phyloP scores from a whole-genome alignment of 2,113 vertebrate species.

The Nothobranchius kuhntae region DNA sequence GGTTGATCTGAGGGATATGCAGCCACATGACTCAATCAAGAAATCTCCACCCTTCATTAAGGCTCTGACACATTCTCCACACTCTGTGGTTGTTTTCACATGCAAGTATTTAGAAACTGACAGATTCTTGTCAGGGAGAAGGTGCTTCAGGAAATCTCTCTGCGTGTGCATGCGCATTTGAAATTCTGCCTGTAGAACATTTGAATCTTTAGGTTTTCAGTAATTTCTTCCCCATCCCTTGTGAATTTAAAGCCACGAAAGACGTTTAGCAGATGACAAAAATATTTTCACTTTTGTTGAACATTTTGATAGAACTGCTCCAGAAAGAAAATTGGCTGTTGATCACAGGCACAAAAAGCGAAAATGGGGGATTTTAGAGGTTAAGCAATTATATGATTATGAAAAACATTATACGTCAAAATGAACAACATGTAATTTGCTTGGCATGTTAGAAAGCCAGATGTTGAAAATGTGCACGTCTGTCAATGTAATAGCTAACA shows the following conservation, averaged over 20 bases:
- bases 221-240: background rate
- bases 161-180: conserved; percentile 50
- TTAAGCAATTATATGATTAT: conserved; percentile 76
- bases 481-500: conserved; percentile 73
- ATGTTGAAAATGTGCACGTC: conserved; percentile 68
- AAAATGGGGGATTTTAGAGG: conserved; percentile 53
- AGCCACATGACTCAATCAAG: conserved; percentile 75
- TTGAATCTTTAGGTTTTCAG: conserved; percentile 47
- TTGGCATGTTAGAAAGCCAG: conserved; percentile 61
- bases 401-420: conserved; percentile 78
- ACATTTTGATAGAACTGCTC: conserved; percentile 45
- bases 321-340: conserved; percentile 31
- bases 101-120: conserved; percentile 68
- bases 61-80: conserved; percentile 60
- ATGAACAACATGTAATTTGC: conserved; percentile 74
- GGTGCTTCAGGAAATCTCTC: conserved; percentile 62
- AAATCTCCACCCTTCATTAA: conserved; percentile 69
- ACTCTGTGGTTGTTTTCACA: conserved; percentile 66
- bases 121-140: conserved; percentile 64
- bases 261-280: background rate
- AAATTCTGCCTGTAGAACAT: conserved; percentile 33
- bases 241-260: conserved; percentile 17
- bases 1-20: conserved; percentile 70
- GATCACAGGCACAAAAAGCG: conserved; percentile 10
- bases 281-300: conserved; percentile 1